phyloP scores from a whole-genome alignment of 2,797 vertebrate species.

The Cyclopterus lumpus region DNA sequence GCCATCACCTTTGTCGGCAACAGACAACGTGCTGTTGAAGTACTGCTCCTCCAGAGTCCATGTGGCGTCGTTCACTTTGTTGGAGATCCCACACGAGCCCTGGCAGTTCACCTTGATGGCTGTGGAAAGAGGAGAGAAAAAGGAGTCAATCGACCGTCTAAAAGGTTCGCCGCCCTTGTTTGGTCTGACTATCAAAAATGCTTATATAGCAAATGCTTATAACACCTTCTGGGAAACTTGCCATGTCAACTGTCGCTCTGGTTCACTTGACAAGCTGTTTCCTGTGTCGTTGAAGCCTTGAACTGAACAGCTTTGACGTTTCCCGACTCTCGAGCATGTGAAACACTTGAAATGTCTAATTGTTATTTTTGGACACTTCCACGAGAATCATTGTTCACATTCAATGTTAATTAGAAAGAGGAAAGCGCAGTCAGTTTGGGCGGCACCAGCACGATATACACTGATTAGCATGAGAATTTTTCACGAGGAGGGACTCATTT shows the following conservation, averaged over 20 bases:
- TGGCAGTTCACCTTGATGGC: slow-evolving; percentile 95
- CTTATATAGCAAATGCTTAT: neutral
- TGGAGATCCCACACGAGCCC: slow-evolving; percentile 93
- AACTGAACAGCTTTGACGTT: neutral
- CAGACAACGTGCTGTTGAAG: slow-evolving; percentile 91
- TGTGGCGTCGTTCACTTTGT: slow-evolving; percentile 88
- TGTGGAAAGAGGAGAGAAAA: slow-evolving; percentile 64
- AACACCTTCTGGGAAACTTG: neutral
- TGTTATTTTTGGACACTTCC: no score
- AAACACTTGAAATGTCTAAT: no score
- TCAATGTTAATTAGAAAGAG: neutral
- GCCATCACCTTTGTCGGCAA: slow-evolving; percentile 93
- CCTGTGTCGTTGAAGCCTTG: neutral
- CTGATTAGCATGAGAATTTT: slow-evolving; percentile 56
- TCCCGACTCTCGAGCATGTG: neutral
- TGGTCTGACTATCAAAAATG: neutral
- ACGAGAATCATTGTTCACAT: neutral
- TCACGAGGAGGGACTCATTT: neutral
- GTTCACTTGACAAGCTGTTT: neutral
- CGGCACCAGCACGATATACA: neutral
- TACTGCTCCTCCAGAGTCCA: slow-evolving; percentile 94
- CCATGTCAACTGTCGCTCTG: neutral
- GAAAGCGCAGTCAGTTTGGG: neutral
- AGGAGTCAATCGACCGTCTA: neutral
- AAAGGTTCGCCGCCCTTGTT: neutral